phyloP scores from a whole-genome alignment of 2,888 invertebrate species.

The Endomychus coccineus region DNA sequence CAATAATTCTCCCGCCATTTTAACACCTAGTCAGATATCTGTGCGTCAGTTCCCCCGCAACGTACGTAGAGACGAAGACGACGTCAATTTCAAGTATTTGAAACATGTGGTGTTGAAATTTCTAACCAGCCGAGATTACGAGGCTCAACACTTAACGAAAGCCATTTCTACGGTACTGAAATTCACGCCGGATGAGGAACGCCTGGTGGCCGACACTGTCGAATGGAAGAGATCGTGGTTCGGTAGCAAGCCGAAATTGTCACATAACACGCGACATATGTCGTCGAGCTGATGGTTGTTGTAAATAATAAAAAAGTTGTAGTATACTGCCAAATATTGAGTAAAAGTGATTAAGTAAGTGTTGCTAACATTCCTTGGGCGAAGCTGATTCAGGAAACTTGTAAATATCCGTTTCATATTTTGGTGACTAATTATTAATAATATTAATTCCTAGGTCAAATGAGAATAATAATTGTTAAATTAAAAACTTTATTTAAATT shows the following conservation, averaged over 20 bases:
- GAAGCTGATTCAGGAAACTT: no score
- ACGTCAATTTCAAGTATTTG: constrained; percentile 77
- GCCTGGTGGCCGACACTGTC: constrained; percentile 69
- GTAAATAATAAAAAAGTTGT: constrained; percentile 19
- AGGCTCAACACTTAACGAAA: constrained; percentile 83
- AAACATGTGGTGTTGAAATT: constrained; percentile 92
- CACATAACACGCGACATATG: constrained; percentile 49
- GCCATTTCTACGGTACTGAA: constrained; percentile 79
- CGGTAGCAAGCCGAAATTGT: constrained; percentile 50
- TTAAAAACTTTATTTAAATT: no score
- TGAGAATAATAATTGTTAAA: no score
- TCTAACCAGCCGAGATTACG: constrained; percentile 77
- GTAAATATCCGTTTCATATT: no score
- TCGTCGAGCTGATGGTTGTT: constrained; percentile 53
- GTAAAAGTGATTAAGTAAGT: no score
- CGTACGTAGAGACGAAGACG: constrained; percentile 48
- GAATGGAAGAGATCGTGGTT: constrained; percentile 72
- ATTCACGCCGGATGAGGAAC: constrained; percentile 81
- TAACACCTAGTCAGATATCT: constrained; percentile 53
- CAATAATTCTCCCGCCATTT: constrained; percentile 50
- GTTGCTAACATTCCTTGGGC: no score
- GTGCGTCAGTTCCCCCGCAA: constrained; percentile 42
- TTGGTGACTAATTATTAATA: no score
- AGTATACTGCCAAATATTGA: no score
- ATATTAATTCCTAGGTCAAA: no score